These are phyloP conservation scores for Habrosyne pyritoides DNA, from an alignment of 2,888 invertebrate species.

Conservation along the genomic window DNA sequence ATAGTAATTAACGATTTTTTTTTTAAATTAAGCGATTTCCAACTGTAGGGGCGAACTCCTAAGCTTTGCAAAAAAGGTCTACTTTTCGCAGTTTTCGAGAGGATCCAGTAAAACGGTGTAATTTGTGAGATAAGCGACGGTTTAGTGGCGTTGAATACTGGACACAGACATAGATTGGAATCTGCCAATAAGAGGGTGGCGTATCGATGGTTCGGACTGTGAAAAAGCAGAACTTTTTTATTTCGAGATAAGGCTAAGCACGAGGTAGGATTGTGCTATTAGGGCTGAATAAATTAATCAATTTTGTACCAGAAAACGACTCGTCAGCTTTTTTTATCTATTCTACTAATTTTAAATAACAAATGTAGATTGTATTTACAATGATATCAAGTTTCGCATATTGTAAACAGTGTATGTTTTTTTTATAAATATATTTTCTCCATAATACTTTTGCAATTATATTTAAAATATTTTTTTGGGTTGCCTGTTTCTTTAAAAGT, in stretches of 20 bases:
- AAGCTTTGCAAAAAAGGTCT: constrained; percentile 58
- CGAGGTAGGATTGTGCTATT: constrained; percentile 25
- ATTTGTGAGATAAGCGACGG: constrained; percentile 74
- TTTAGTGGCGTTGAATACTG: constrained; percentile 51
- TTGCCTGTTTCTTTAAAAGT: too few species aligned
- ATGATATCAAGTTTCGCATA: too few species aligned
- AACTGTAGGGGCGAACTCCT: constrained; percentile 46
- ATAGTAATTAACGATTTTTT: background rate
- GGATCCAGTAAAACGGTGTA: constrained; percentile 71
- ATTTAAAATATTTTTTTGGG: too few species aligned
- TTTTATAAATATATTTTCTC: background rate
- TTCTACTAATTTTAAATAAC: too few species aligned
- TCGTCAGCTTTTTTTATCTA: background rate
- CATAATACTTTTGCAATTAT: too few species aligned
- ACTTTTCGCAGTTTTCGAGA: constrained; percentile 67
- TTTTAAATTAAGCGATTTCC: background rate
- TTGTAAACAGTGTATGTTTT: too few species aligned
- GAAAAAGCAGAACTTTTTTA: constrained; percentile 36
- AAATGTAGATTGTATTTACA: too few species aligned
- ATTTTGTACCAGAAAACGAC: background rate
- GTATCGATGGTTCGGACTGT: constrained; percentile 28
- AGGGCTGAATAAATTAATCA: constrained; percentile 27
- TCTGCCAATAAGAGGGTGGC: constrained; percentile 55
- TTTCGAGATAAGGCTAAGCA: constrained; percentile 27
- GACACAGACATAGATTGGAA: constrained; percentile 53